These are phyloP conservation scores for Cardiocondyla obscurior DNA, from an alignment of 1,140 invertebrate genomes.

Conservation along the genomic window DNA sequence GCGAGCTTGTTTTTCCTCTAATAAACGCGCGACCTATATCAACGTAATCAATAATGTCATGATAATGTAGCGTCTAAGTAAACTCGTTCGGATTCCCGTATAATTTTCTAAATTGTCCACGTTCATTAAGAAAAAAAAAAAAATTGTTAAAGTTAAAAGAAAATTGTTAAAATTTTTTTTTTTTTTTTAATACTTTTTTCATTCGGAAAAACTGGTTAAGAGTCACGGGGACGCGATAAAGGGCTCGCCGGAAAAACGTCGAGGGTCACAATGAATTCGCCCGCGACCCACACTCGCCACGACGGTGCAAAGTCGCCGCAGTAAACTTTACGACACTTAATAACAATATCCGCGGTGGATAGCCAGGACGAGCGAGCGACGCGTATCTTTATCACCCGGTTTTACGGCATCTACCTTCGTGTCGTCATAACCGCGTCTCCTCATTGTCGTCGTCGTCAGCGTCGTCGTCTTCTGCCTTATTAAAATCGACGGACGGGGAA, in stretches of 20 bases:
- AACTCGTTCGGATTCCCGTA: neutral
- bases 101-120: neutral
- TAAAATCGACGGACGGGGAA: slow-evolving; percentile 65
- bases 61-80: neutral
- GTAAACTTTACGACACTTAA: slow-evolving; percentile 72
- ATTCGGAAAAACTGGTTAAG: slow-evolving; percentile 27
- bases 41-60: neutral
- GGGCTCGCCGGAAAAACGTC: slow-evolving; percentile 32
- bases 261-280: slow-evolving; percentile 68
- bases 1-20: neutral
- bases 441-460: slow-evolving; percentile 35
- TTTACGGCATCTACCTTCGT: slow-evolving; percentile 68
- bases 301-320: slow-evolving; percentile 53
- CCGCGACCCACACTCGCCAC: slow-evolving; percentile 62
- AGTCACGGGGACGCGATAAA: slow-evolving; percentile 22
- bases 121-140: neutral
- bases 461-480: slow-evolving; percentile 64
- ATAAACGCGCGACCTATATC: slow-evolving; percentile 1
- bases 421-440: slow-evolving; percentile 69
- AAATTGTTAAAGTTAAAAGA: too few species aligned
- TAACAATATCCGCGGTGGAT: slow-evolving; percentile 65
- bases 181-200: too few species aligned
- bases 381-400: slow-evolving; percentile 70
- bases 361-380: slow-evolving; percentile 11
- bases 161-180: too few species aligned